Percentiles rank a stretch among this genome's conserved stretches.
Conservation (phyloP, 2,888 invertebrate species). For the Drosophila falleni region DNA sequence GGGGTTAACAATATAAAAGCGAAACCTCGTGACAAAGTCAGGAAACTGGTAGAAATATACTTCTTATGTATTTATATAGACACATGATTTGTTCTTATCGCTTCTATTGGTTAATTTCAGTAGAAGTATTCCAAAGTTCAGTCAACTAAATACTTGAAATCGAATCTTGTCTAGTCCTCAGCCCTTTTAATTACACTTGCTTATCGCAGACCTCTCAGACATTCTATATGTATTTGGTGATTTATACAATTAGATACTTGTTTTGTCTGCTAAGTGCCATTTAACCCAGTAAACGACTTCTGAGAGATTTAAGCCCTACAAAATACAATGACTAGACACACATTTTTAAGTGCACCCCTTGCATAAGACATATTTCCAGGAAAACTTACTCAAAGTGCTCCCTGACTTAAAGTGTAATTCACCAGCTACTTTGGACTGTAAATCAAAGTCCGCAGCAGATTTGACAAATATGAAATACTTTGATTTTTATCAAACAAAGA, state of each 20-base stretch:
- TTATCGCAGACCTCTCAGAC: slow-evolving; percentile 36
- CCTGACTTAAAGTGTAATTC: slow-evolving; percentile 26
- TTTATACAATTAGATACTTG: not conserved
- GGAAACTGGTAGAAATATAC: slow-evolving; percentile 1
- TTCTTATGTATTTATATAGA: slow-evolving; percentile 1
- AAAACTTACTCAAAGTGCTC: slow-evolving; percentile 28
- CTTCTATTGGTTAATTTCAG: not conserved
- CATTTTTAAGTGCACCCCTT: slow-evolving; percentile 21
- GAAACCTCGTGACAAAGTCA: slow-evolving; percentile 31
- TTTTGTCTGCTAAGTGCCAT: slow-evolving; percentile 3
- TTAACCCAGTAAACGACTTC: slow-evolving; percentile 27
- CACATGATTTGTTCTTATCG: slow-evolving; percentile 34
- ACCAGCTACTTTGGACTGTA: slow-evolving; percentile 10
- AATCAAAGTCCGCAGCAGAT: not conserved
- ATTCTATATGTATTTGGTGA: slow-evolving; percentile 2
- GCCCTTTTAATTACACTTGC: slow-evolving; percentile 13
- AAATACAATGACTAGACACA: slow-evolving; percentile 26
- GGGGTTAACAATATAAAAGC: not conserved
- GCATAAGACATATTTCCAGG: slow-evolving; percentile 24
- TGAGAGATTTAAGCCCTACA: slow-evolving; percentile 15
- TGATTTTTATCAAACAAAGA: not conserved
- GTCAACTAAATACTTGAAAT: slow-evolving; percentile 15
- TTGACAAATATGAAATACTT: slow-evolving; percentile 3
- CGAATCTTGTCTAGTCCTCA: slow-evolving; percentile 20
- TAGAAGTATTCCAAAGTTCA: slow-evolving; percentile 35